Base-by-base conservation (phyloP, 2,797 vertebrate species). In the Harpagifer antarcticus region DNA sequence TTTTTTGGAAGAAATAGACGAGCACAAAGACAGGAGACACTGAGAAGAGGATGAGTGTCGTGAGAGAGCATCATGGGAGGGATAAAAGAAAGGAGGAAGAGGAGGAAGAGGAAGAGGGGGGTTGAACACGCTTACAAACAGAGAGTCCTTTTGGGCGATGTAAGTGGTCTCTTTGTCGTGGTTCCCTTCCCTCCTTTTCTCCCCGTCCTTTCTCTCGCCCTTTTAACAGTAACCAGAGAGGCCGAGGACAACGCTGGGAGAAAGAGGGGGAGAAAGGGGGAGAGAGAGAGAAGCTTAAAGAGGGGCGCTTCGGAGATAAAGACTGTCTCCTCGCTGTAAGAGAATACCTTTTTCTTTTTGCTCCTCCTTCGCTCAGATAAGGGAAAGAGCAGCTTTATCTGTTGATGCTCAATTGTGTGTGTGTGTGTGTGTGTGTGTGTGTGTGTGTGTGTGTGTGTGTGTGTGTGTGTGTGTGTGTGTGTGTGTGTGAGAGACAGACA, bases 201-300 rank as follows among this genome's bases (percentile, higher is more conserved):
- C 68, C 48, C 72, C 12, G 75, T 57, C 86, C 86, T 90, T 88
- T 92, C 82, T 86, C 40, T 84, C 11, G 74, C 69, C 90, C 91
- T 92, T 91, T 93, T 90, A 91, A 76, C 86, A 85, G 92, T 76
- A 93, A 92, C 91, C 82, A 81, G 92, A 92, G 89, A 92, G 81
- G 81, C 76, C 68, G 55, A 81, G 73, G 74, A 88, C 88, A 74
- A 84, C 57, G 61, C 71, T 66, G 76, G 71, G 80, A 87, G 86
- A 87, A 74, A 80, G 82, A 76, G 65, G 50, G 79, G 50, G 64
- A 70, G 73, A 73, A 43, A 53, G 76, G 71, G 61, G 37, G 82
- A 69, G 77, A 56, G 71, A 55, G 73, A 68, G 72, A 14, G 72
- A 13, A 66, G 73, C 67, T 78, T 84, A 88, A 78, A 87, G 83